A percentile compares a stretch with the other conserved stretches of the same genome.
Conservation (phyloP, 2,888 invertebrate genomes). For the Steinernema carpocapsae region DNA sequence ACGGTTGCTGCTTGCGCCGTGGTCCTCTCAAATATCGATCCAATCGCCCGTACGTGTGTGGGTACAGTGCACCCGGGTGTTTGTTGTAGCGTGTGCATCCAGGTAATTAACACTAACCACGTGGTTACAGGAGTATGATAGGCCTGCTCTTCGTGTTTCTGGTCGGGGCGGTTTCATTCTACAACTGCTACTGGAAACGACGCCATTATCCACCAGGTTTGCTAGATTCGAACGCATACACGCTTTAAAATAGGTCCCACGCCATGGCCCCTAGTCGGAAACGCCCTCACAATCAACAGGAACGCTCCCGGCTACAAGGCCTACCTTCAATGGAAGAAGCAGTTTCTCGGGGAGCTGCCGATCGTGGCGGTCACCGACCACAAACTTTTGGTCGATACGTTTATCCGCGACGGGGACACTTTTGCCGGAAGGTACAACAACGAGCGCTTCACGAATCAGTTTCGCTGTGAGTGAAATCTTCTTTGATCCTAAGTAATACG, state of each 20-base stretch:
- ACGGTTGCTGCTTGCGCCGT: no score
- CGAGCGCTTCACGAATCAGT: slow-evolving; percentile 12
- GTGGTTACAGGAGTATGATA: no score
- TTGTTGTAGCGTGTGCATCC: no score
- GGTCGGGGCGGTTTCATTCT: not conserved
- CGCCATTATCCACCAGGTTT: slow-evolving; percentile 40
- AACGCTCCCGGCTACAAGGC: slow-evolving; percentile 37
- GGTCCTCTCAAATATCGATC: no score
- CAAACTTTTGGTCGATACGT: slow-evolving; percentile 30
- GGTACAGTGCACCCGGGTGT: no score
- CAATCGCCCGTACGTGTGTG: no score
- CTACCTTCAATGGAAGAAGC: slow-evolving; percentile 38
- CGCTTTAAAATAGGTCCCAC: slow-evolving; percentile 32
- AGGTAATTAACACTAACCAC: no score
- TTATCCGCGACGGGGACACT: slow-evolving; percentile 42
- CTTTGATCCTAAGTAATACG: not conserved
- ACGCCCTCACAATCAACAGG: slow-evolving; percentile 34
- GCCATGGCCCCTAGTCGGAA: slow-evolving; percentile 42
- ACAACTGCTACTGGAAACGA: slow-evolving; percentile 41
- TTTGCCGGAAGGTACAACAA: slow-evolving; percentile 36
- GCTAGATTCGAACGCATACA: not conserved
- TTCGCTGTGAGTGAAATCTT: not conserved
- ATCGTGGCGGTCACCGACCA: slow-evolving; percentile 39
- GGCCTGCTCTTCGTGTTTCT: not conserved
- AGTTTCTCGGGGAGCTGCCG: slow-evolving; percentile 41